These are phyloP conservation scores for Lissocephala sabroskyi DNA, from an alignment of 2,888 invertebrate species.

Conservation along the genomic window DNA sequence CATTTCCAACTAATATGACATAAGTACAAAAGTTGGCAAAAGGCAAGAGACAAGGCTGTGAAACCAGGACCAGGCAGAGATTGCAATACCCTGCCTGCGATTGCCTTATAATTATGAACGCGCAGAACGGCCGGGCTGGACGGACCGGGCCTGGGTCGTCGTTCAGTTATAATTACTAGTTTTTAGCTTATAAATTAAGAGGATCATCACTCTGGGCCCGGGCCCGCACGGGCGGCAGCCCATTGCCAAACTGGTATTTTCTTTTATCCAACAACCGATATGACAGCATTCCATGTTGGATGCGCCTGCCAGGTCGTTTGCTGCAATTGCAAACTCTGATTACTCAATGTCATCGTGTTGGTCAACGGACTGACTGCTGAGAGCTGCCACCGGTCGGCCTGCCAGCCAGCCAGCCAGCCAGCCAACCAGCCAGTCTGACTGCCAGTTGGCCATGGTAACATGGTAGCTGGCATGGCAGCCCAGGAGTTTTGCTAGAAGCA, in stretches of 20 bases:
- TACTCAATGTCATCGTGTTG: constrained; percentile 61
- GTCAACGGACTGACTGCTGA: background rate
- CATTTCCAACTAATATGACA: constrained; percentile 60
- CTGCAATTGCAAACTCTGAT: constrained; percentile 58
- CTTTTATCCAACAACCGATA: constrained; percentile 35
- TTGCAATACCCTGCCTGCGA: no score
- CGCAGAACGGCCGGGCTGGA: no score
- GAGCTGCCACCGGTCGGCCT: no score
- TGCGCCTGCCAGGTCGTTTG: constrained; percentile 26
- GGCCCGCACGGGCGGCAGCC: background rate
- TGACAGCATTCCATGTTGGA: constrained; percentile 55
- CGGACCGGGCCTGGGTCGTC: constrained; percentile 36
- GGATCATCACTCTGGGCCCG: constrained; percentile 48
- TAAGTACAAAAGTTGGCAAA: constrained; percentile 62
- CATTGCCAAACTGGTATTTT: constrained; percentile 22
- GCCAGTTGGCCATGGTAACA: constrained; percentile 3
- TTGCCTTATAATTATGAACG: constrained; percentile 57
- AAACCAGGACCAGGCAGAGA: background rate
- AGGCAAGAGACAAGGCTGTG: constrained; percentile 27
- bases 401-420: no score
- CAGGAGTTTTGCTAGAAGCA: constrained; percentile 52
- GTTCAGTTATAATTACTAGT: constrained; percentile 61
- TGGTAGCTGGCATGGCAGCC: constrained; percentile 26
- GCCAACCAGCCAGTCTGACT: no score
- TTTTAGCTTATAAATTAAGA: constrained; percentile 64